Base-by-base conservation (phyloP, 2,888 invertebrate species). In the Chrysolina haemoptera region DNA sequence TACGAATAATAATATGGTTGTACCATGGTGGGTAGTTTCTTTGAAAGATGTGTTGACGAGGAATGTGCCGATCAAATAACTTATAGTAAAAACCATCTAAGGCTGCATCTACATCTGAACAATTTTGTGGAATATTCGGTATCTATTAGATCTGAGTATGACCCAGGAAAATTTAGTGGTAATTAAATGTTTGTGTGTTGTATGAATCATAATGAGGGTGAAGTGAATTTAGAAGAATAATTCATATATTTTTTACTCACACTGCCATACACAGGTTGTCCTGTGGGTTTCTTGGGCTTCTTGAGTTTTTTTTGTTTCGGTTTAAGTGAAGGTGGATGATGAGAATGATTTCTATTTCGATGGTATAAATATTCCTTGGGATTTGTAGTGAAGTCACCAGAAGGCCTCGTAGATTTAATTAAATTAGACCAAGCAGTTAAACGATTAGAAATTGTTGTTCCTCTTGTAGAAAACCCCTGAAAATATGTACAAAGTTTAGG, bases 401-500 rank as follows among this genome's bases (percentile, higher is more conserved):
- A 93, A 70, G 92, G 91, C 80, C 91, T 90, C 0, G 93, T 93
- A 83, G 94, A 93, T 83, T 94, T 93, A 74, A 94, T 89, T 68
- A 98, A 91, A 89, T 97, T 96, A 82, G 94, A 91, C 95, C 96
- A 97, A 40, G 97, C 93, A 62, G 93, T 93, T 78, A 95, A 90
- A 69, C 96, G 91, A 84, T 94, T 91, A 3, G 96, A 93, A 82
- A 98, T 90, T 62, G 90, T 89, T 1, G 97, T 98, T n/a, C 97
- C 97, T 77, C 98, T 91, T 14, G 97, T 94, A 87, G 97, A 96
- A 88, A 98, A 98, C 5, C 98, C 98, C 92, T 96, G 82, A 67
- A 80, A 81, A 63, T 11, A 11, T n/a, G n/a, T n/a, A n/a, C n/a
- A n/a, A n/a, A n/a, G n/a, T n/a, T n/a, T n/a, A n/a, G n/a, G n/a